Conservation (phyloP, 2,888 invertebrate genomes). For the Silvanus unidentatus region DNA sequence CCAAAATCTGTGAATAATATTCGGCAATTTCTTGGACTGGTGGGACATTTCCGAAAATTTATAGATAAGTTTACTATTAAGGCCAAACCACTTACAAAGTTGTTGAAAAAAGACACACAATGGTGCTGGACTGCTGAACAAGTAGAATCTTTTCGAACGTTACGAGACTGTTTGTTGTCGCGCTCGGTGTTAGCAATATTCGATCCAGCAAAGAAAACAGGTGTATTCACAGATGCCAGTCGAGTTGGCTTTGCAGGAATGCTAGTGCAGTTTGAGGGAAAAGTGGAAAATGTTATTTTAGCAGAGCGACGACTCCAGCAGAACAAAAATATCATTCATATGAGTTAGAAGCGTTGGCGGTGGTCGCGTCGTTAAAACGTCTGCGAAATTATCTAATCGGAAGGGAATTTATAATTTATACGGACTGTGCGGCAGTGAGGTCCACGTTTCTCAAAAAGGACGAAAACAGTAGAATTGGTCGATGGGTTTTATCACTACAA, state of each 20-base stretch:
- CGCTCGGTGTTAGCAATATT: constrained; percentile 15
- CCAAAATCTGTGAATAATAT: constrained; percentile 6
- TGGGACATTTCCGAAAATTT: constrained; percentile 6
- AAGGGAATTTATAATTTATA: constrained; percentile 4
- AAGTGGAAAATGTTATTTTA: constrained; percentile 14
- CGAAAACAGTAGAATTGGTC: not conserved
- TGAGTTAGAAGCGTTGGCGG: constrained; percentile 12
- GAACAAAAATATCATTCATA: constrained; percentile 19
- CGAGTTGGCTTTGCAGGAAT: constrained; percentile 15
- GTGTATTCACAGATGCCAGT: constrained; percentile 18
- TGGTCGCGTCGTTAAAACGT: constrained; percentile 6
- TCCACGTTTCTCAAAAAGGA: constrained; percentile 1
- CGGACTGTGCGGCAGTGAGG: constrained; percentile 9
- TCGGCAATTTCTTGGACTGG: constrained; percentile 3
- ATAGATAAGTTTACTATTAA: not conserved
- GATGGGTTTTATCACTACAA: constrained; percentile 4
- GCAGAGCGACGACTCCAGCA: constrained; percentile 8
- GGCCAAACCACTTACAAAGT: not conserved
- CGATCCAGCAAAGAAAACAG: constrained; percentile 10
- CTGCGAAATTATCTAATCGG: constrained; percentile 9
- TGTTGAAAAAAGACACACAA: not conserved
- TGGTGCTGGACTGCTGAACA: not conserved
- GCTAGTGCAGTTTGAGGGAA: constrained; percentile 11
- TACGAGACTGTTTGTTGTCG: constrained; percentile 4
- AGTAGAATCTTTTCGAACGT: constrained; percentile 7